These are phyloP conservation scores for Pogonophryne albipinna DNA, from an alignment of 2,797 vertebrate species.

Conservation along the genomic window DNA sequence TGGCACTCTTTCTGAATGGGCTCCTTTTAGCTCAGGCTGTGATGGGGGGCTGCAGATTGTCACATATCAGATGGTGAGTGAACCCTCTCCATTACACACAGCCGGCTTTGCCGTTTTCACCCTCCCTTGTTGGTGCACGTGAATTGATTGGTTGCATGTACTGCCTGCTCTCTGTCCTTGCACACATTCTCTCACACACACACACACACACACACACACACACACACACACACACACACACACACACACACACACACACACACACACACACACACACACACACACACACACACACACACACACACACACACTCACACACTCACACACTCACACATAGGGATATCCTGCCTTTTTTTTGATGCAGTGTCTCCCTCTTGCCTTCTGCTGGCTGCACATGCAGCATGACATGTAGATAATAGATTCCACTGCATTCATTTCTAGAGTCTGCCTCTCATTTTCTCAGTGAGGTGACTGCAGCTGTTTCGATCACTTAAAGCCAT, in stretches of 20 bases:
- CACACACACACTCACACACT: constrained; percentile 3
- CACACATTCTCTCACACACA: background rate
- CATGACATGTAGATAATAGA: constrained; percentile 46
- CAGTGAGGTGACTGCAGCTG: constrained; percentile 22
- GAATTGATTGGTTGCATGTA: constrained; percentile 76
- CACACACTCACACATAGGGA: constrained; percentile 53
- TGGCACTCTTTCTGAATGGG: constrained; percentile 75
- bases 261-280: constrained; percentile 1
- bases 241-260: background rate
- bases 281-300: constrained; percentile 18
- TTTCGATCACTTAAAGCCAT: background rate
- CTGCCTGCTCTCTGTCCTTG: constrained; percentile 28
- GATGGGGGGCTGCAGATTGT: constrained; percentile 53
- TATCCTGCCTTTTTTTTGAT: constrained; percentile 66
- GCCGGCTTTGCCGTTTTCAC: constrained; percentile 32
- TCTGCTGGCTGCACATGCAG: constrained; percentile 53
- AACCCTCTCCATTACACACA: constrained; percentile 63
- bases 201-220: constrained; percentile 12
- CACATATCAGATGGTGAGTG: constrained; percentile 62
- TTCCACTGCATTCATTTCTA: background rate
- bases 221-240: background rate
- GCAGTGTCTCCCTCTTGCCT: constrained; percentile 72
- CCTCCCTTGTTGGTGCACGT: constrained; percentile 65
- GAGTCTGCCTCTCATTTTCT: background rate
- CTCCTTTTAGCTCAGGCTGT: constrained; percentile 41